Evolutionary conservation across 2,888 invertebrate species (phyloP), one percentile per base, ranked within the genome.

Genomic region (Aricia artaxerxes): DNA sequence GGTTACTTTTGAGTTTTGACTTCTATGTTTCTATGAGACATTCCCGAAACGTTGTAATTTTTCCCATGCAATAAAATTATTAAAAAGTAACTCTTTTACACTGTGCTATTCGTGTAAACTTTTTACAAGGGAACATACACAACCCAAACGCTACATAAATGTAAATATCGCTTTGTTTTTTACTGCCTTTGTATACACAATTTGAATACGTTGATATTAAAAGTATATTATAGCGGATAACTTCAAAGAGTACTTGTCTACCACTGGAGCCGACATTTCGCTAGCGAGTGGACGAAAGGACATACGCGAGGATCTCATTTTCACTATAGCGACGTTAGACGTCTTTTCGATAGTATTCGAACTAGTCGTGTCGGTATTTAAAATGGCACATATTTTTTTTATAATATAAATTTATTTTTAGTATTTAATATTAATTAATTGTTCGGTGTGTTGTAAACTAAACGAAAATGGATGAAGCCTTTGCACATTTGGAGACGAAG

Each of bases 381-480:
- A 69, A 69, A 69, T 69, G 69, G 1, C 69, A 13, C 13, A 69
- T 35, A 16, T 11, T 38, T 35, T 69, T 69, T 13, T 69, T 38
- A 13, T 69, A 35, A 11, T 35, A 31, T 1, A 35, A 35, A 13
- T 2, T 61, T 24, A 24, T 5, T 61, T 24, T 24, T 7, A n/a
- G 61, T 64, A 31, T 24, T 61, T 7, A 61, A 61, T 31, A 31
- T 31, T 31, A 31, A 24, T 7, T 64, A 2, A 61, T 61, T 61
- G 9, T 64, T 64, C 31, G 9, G 31, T 64, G 64, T 64, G 24
- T 9, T 31, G 24, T 9, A 69, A 69, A 69, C 5, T 16, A 35
- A 80, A 73, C 80, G 38, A 87, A 85, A 83, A 94, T 94, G 94
- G 94, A 94, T 85, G 94, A 94, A 82, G 94, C 92, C 78, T 94